A percentile compares a stretch with the other conserved stretches of the same genome.
Conservation (phyloP, 2,113 vertebrate genomes). For the Peromyscus californicus region DNA sequence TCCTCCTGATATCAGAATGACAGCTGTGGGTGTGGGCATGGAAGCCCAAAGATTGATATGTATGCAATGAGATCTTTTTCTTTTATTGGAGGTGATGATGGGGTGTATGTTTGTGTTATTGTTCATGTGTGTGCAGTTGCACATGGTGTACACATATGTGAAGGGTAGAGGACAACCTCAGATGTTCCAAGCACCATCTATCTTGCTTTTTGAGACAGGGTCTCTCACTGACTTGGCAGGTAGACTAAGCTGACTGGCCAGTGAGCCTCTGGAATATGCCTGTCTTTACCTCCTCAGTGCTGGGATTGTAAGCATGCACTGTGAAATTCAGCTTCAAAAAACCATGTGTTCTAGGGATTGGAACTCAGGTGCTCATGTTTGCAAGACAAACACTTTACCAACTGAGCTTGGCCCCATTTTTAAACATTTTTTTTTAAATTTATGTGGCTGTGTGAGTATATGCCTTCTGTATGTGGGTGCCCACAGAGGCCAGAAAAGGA, state of each 20-base stretch:
- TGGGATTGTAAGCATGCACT: not conserved
- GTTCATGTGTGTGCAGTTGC: not conserved
- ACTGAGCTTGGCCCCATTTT: not conserved
- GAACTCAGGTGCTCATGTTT: not conserved
- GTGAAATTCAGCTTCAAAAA: not conserved
- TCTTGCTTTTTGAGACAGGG: not conserved
- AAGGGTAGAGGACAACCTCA: not conserved
- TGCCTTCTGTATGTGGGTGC: not conserved
- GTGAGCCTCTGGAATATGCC: not conserved
- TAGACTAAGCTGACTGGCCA: not conserved
- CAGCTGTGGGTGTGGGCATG: too few species aligned
- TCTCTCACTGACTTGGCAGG: too few species aligned
- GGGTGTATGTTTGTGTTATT: not conserved
- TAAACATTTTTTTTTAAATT: not conserved
- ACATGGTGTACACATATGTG: not conserved
- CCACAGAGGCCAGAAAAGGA: not conserved
- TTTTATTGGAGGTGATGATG: not conserved
- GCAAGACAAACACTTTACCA: not conserved
- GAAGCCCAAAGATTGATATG: too few species aligned
- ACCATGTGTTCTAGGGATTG: not conserved
- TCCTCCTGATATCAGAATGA: not conserved
- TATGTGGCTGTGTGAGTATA: not conserved
- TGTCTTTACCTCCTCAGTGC: too few species aligned
- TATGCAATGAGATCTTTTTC: not conserved
- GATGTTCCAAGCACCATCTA: not conserved